Percentiles rank a stretch among this genome's conserved stretches.
Conservation (phyloP, 2,888 invertebrate genomes). For the Drosophila merina region DNA sequence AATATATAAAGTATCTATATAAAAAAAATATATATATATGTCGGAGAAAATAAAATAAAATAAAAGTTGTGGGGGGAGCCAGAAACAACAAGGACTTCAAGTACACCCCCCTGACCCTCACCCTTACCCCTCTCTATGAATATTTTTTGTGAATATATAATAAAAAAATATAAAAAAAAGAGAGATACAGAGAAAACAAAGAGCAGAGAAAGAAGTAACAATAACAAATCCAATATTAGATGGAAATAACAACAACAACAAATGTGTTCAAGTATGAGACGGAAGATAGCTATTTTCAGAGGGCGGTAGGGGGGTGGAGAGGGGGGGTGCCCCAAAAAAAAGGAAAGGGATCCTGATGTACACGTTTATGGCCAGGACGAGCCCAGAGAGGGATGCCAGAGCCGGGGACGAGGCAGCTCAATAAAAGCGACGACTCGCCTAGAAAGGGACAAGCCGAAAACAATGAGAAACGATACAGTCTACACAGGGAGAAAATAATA, state of each 20-base stretch:
- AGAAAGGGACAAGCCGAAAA: conserved; percentile 25
- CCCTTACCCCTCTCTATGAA: conserved; percentile 50
- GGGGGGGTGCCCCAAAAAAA: too few relatives aligned
- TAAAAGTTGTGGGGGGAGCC: conserved; percentile 43
- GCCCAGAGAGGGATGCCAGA: neutral
- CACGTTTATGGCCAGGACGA: conserved; percentile 66
- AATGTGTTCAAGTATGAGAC: conserved; percentile 56
- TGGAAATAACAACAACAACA: conserved; percentile 60
- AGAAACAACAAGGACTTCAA: conserved; percentile 65
- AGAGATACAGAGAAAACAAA: conserved; percentile 42
- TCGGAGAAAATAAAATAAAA: conserved; percentile 37
- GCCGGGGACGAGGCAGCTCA: conserved; percentile 9
- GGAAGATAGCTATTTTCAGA: neutral
- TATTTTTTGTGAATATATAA: conserved; percentile 62
- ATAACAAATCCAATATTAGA: conserved; percentile 77
- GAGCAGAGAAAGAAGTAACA: conserved; percentile 62
- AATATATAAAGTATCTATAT: neutral
- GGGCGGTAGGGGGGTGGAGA: neutral
- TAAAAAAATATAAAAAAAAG: conserved; percentile 8
- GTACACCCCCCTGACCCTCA: neutral
- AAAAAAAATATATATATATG: conserved; percentile 10
- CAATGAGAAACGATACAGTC: conserved; percentile 12
- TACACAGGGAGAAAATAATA: conserved; percentile 3
- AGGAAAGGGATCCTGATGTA: conserved; percentile 38
- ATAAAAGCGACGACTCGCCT: conserved; percentile 24